Conservation (phyloP, 1,140 invertebrate species). For the Bombus confusus region DNA sequence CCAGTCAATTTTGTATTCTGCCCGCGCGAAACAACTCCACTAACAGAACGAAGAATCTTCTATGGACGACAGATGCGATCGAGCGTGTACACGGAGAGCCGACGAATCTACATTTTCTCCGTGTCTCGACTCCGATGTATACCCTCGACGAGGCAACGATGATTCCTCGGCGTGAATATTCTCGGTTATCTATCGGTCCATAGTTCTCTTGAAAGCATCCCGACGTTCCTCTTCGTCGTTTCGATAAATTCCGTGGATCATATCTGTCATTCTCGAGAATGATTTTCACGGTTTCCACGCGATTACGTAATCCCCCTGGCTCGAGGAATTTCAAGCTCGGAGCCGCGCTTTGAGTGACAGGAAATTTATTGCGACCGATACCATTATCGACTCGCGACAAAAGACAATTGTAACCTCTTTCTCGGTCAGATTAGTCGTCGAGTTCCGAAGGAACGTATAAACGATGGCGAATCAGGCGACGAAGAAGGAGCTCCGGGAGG, state of each 20-base stretch:
- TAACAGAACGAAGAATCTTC: not conserved
- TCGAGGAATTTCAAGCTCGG: not conserved
- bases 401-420: not conserved
- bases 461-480: constrained; percentile 73
- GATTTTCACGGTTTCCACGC: not conserved
- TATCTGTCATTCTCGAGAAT: not conserved
- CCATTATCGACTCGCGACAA: not conserved
- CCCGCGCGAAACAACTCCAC: not conserved
- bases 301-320: constrained; percentile 2
- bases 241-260: not conserved
- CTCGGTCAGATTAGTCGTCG: not conserved
- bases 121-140: not conserved
- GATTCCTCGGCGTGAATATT: not conserved
- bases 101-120: not conserved
- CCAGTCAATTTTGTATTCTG: not conserved
- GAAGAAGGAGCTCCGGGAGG: constrained; percentile 82
- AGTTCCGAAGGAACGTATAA: constrained; percentile 13
- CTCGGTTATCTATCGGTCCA: no score
- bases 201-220: not conserved
- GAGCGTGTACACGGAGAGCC: not conserved
- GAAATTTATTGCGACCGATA: constrained; percentile 15
- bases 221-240: not conserved
- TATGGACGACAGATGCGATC: not conserved
- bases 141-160: not conserved
- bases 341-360: not conserved